phyloP scores from a whole-genome alignment of 2,113 vertebrate species.

The Labrus mixtus region DNA sequence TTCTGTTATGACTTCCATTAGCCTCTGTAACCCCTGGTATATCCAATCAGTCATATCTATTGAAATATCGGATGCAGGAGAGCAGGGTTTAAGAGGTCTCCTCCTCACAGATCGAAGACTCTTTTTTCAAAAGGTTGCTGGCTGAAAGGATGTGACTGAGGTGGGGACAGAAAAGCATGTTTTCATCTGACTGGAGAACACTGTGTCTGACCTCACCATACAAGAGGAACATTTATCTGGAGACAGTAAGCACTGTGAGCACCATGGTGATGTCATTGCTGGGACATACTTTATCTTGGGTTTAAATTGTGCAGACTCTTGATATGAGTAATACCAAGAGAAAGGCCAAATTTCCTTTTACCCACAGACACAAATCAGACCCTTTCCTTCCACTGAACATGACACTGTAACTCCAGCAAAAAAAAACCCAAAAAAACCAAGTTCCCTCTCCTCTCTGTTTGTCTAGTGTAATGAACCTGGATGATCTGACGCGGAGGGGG shows the following conservation, averaged over 20 bases:
- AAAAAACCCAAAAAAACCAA: no score
- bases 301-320: conserved; percentile 36
- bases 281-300: conserved; percentile 13
- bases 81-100: conserved; percentile 35
- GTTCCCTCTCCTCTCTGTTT: background rate
- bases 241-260: conserved; percentile 16
- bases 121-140: conserved; percentile 33
- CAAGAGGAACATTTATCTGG: conserved; percentile 32
- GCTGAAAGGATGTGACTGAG: conserved; percentile 7
- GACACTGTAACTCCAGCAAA: background rate
- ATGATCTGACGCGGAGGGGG: conserved; percentile 94
- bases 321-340: conserved; percentile 8
- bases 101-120: conserved; percentile 22
- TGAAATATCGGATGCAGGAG: conserved; percentile 15
- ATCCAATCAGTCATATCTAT: conserved; percentile 25
- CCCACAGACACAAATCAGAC: conserved; percentile 18
- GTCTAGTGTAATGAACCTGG: conserved; percentile 96
- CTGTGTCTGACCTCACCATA: conserved; percentile 30
- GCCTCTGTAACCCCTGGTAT: conserved; percentile 19
- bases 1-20: conserved; percentile 40
- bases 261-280: conserved; percentile 26
- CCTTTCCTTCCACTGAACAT: conserved; percentile 4
- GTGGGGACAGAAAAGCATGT: conserved; percentile 4
- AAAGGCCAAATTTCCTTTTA: background rate
- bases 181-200: conserved; percentile 22